Evolutionary conservation across 2,888 invertebrate genomes (phyloP).

Genomic region (Brachyptera putata): DNA sequence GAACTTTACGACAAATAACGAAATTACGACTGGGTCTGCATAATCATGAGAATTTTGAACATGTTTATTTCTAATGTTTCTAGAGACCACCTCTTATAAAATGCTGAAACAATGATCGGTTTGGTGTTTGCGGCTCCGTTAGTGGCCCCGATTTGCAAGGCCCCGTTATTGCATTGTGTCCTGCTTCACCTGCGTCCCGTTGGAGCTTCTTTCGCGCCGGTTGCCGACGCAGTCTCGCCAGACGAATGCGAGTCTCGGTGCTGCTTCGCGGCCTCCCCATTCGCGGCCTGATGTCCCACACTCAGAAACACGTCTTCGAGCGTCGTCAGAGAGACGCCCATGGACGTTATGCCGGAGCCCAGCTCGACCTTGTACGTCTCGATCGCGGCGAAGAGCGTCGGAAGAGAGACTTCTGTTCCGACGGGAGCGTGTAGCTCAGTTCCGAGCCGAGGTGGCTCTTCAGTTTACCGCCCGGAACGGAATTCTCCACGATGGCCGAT

Average conservation of each 20-base stretch:
- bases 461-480: constrained; percentile 46
- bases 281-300: neutral
- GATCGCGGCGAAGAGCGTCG: constrained; percentile 57
- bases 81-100: too few species aligned
- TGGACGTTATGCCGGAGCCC: constrained; percentile 63
- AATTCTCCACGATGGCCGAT: constrained; percentile 41
- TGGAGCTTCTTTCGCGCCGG: neutral
- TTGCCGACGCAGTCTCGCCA: neutral
- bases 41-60: too few species aligned
- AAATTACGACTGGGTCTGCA: too few species aligned
- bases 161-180: too few species aligned
- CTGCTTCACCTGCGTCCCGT: too few species aligned
- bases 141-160: too few species aligned
- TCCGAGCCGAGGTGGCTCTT: constrained; percentile 46
- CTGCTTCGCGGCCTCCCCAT: neutral
- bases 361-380: constrained; percentile 56
- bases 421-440: constrained; percentile 53
- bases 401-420: constrained; percentile 54
- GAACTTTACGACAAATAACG: too few species aligned
- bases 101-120: too few species aligned
- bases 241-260: neutral
- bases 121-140: too few species aligned
- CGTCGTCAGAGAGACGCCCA: constrained; percentile 82
- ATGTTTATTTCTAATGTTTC: too few species aligned
- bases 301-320: constrained; percentile 90